Evolutionary conservation across 2,888 invertebrate genomes (phyloP).

Genomic region (Matsumyia berberina): DNA sequence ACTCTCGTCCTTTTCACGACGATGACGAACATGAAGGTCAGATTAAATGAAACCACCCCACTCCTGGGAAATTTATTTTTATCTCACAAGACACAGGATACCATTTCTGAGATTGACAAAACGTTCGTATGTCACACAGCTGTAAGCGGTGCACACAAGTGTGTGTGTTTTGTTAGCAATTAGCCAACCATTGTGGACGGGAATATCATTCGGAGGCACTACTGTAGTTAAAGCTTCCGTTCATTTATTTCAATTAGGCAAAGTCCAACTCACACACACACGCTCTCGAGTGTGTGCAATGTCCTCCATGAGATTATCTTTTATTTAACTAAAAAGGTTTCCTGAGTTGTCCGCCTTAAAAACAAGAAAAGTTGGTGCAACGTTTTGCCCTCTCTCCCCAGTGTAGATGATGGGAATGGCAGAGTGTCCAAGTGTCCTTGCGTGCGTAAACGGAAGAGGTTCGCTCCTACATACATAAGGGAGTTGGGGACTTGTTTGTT

Average conservation of each 20-base stretch:
- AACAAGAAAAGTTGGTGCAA: not conserved
- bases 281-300: slow-evolving; percentile 4
- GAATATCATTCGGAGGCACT: slow-evolving; percentile 9
- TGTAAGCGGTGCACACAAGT: not conserved
- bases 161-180: slow-evolving; percentile 30
- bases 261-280: slow-evolving; percentile 20
- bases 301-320: slow-evolving; percentile 25
- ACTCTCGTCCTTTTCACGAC: not conserved
- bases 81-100: slow-evolving; percentile 31
- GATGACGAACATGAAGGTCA: slow-evolving; percentile 43
- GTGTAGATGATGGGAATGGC: not conserved
- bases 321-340: slow-evolving; percentile 49
- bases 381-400: not conserved
- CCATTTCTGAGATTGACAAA: slow-evolving; percentile 35
- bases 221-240: slow-evolving; percentile 14
- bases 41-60: slow-evolving; percentile 27
- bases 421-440: not conserved
- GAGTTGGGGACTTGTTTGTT: slow-evolving; percentile 10
- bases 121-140: not conserved
- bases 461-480: not conserved
- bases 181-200: slow-evolving; percentile 17
- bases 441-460: not conserved
- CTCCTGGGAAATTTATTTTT: slow-evolving; percentile 62
- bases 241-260: slow-evolving; percentile 52
- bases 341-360: slow-evolving; percentile 24